These are phyloP conservation scores for Zeugodacus cucurbitae DNA, from an alignment of 1,140 invertebrate species.

Conservation along the genomic window DNA sequence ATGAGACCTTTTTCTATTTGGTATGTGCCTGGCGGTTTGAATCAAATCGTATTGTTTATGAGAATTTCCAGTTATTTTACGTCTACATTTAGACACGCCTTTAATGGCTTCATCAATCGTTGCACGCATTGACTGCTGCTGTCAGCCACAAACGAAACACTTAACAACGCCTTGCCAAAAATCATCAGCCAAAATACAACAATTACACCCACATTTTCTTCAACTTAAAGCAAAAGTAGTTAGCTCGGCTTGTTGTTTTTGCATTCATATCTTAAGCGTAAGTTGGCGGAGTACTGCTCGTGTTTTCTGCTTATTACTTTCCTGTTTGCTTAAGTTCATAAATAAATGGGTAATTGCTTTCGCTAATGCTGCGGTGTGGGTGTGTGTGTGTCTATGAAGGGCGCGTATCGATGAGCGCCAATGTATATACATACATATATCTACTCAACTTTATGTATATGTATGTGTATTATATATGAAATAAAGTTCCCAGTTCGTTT, in stretches of 20 bases:
- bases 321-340: background rate
- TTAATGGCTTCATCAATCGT: background rate
- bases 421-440: background rate
- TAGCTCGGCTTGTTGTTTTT: background rate
- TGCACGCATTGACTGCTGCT: too few relatives aligned
- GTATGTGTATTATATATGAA: background rate
- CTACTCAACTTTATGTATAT: background rate
- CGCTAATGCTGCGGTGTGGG: background rate
- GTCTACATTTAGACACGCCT: background rate
- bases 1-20: too few relatives aligned
- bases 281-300: background rate
- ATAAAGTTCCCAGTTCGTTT: background rate
- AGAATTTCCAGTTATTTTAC: background rate
- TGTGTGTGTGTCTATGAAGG: background rate
- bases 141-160: background rate
- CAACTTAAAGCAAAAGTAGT: background rate
- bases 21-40: background rate
- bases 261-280: background rate
- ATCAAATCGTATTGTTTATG: background rate
- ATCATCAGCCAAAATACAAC: background rate
- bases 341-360: constrained; percentile 12
- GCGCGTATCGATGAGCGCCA: background rate
- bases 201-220: background rate
- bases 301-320: background rate
- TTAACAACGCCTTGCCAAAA: background rate